Evolutionary conservation across 2,113 vertebrate genomes (phyloP).

Genomic region (Clarias macrocephalus): DNA sequence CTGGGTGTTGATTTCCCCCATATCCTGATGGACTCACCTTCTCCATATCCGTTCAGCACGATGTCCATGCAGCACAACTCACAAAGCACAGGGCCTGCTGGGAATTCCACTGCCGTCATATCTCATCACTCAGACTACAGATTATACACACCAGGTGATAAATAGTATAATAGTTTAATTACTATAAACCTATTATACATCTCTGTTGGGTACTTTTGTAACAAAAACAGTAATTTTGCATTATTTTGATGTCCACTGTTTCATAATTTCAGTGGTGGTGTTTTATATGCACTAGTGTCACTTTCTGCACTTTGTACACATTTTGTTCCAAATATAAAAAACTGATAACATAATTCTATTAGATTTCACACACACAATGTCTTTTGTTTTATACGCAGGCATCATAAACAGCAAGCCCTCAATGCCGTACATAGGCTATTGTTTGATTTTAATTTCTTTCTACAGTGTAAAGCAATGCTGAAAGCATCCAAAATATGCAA

Average conservation of each 20-base stretch:
- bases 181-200: background rate
- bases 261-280: background rate
- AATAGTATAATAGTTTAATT: background rate
- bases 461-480: too few relatives aligned
- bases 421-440: background rate
- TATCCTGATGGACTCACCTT: conserved; percentile 61
- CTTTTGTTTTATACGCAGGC: background rate
- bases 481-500: too few relatives aligned
- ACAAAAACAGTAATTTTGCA: background rate
- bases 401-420: background rate
- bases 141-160: conserved; percentile 71
- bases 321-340: background rate
- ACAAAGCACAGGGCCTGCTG: conserved; percentile 49
- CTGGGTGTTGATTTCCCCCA: conserved; percentile 62
- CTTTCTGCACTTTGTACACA: background rate
- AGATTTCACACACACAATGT: background rate
- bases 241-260: background rate
- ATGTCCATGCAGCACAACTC: conserved; percentile 60
- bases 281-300: background rate
- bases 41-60: conserved; percentile 60
- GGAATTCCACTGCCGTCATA: conserved; percentile 48
- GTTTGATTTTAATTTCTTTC: background rate
- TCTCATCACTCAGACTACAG: conserved; percentile 62
- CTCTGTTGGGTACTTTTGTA: background rate
- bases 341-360: background rate